Percentiles rank a stretch among this genome's conserved stretches.
These are phyloP conservation scores for Sebastes trivittatus DNA, from an alignment of 2,797 vertebrate genomes.

Conservation along the genomic window DNA sequence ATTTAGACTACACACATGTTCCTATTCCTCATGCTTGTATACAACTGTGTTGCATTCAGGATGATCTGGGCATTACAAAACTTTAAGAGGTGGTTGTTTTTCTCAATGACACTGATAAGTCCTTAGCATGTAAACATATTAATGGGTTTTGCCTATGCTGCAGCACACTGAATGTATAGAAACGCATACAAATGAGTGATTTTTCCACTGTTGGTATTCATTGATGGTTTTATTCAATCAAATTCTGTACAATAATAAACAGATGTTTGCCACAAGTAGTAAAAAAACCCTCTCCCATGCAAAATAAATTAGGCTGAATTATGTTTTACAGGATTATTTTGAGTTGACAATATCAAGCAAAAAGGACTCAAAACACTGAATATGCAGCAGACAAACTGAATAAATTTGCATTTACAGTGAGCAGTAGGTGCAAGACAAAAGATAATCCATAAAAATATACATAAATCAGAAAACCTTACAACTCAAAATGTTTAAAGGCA, in stretches of 20 bases:
- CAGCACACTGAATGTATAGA: not conserved
- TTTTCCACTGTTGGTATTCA: constrained; percentile 8
- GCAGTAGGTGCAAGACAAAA: constrained; percentile 54
- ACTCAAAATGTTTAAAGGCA: not conserved
- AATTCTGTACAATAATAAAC: constrained; percentile 73
- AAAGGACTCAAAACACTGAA: constrained; percentile 23
- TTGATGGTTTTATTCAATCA: constrained; percentile 65
- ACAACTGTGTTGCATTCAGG: not conserved
- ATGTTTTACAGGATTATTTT: constrained; percentile 41
- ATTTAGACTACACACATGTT: not conserved
- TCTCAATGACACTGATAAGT: not conserved
- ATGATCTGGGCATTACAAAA: not conserved
- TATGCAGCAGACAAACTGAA: constrained; percentile 10
- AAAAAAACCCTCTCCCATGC: constrained; percentile 39
- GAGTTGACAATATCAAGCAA: constrained; percentile 23
- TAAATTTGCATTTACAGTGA: constrained; percentile 27
- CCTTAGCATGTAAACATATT: not conserved
- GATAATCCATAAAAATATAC: constrained; percentile 17
- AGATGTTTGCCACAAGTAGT: constrained; percentile 49
- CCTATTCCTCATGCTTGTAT: not conserved
- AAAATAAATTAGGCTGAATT: constrained; percentile 75
- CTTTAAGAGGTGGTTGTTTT: not conserved
- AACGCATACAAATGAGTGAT: not conserved
- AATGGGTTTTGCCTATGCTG: not conserved
- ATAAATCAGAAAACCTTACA: constrained; percentile 12